phyloP scores from a whole-genome alignment of 2,888 invertebrate genomes.

The Orchestes rusci region DNA sequence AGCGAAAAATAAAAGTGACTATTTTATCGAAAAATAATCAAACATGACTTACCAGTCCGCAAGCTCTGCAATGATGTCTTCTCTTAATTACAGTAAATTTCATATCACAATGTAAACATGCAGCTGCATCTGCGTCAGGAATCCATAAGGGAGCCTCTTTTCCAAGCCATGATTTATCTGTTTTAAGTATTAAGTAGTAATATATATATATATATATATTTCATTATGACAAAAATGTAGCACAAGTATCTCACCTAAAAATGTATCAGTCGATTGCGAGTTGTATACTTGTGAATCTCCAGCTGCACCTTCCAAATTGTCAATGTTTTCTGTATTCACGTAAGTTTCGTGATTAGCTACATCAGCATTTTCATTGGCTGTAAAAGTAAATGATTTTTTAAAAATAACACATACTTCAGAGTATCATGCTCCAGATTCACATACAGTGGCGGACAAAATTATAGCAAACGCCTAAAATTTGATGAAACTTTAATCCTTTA shows the following conservation, averaged over 20 bases:
- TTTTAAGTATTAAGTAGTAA: too few relatives aligned
- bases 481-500: too few relatives aligned
- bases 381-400: too few relatives aligned
- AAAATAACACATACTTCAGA: too few relatives aligned
- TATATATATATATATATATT: neutral
- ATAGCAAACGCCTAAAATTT: too few relatives aligned
- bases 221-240: neutral
- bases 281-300: constrained; percentile 6
- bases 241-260: constrained; percentile 1
- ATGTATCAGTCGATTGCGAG: constrained; percentile 7
- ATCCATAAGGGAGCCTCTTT: constrained; percentile 79
- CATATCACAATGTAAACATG: constrained; percentile 74
- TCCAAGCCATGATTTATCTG: constrained; percentile 48
- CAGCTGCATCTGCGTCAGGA: constrained; percentile 72
- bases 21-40: too few relatives aligned
- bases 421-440: too few relatives aligned
- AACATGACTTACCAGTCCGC: constrained; percentile 68
- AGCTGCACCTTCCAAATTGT: neutral
- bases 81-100: constrained; percentile 77
- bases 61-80: constrained; percentile 82
- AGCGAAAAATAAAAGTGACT: too few relatives aligned
- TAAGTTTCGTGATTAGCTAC: neutral
- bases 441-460: too few relatives aligned
- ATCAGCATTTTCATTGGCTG: too few relatives aligned
- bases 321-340: neutral